A percentile compares a stretch with the other conserved stretches of the same genome.
These are phyloP conservation scores for Odontesthes bonariensis DNA, from an alignment of 2,113 vertebrate species.

Conservation along the genomic window DNA sequence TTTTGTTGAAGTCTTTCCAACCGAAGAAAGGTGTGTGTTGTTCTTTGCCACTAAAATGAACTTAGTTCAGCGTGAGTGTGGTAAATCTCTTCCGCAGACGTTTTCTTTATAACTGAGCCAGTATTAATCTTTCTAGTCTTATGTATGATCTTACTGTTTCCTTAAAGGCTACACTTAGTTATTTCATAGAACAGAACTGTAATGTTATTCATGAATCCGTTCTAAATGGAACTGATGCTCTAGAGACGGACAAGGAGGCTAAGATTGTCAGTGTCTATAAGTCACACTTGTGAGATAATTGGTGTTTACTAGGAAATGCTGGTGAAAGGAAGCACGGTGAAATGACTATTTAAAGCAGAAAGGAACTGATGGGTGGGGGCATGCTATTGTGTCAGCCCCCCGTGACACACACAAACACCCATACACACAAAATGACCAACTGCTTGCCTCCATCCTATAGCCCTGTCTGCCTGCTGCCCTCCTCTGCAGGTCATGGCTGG, in stretches of 20 bases:
- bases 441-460: conserved; percentile 67
- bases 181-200: not conserved
- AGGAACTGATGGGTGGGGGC: conserved; percentile 70
- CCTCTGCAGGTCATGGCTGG: conserved; percentile 78
- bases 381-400: conserved; percentile 70
- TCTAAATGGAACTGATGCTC: conserved; percentile 39
- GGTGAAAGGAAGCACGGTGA: conserved; percentile 74
- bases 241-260: conserved; percentile 35
- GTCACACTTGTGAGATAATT: conserved; percentile 78
- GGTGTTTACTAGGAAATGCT: conserved; percentile 75
- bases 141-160: not conserved
- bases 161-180: not conserved
- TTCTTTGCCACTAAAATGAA: not conserved
- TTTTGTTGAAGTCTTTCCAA: conserved; percentile 44
- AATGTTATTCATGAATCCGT: not conserved
- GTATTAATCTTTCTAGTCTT: not conserved
- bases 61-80: not conserved
- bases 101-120: not conserved
- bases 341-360: conserved; percentile 80
- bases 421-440: conserved; percentile 71
- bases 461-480: conserved; percentile 72
- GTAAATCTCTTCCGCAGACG: not conserved
- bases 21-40: conserved; percentile 38
- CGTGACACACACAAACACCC: conserved; percentile 15
- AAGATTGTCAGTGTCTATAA: conserved; percentile 70